These are phyloP conservation scores for Imbricaverruca yamaguchii DNA, from an alignment of 2,888 invertebrate species.

Conservation along the genomic window DNA sequence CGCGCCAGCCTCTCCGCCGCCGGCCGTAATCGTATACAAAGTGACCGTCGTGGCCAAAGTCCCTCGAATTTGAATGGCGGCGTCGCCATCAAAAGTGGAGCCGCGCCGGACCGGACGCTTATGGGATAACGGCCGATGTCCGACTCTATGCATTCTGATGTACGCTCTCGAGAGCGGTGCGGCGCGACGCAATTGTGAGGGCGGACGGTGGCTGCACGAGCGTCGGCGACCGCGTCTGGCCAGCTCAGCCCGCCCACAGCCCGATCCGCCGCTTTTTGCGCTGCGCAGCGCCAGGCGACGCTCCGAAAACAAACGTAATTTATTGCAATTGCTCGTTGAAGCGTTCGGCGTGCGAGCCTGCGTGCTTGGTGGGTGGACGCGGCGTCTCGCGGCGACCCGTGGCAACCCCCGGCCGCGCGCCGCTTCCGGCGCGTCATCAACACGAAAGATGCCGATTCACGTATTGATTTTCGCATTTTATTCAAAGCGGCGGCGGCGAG, in stretches of 20 bases:
- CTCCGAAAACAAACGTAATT: slow-evolving; percentile 18
- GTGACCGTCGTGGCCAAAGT: neutral
- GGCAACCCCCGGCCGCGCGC: too few species aligned
- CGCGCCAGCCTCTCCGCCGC: neutral
- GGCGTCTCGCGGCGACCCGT: too few species aligned
- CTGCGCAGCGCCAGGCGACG: neutral
- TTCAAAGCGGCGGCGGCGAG: neutral
- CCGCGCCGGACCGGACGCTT: neutral
- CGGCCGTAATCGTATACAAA: slow-evolving; percentile 1
- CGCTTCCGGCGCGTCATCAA: neutral
- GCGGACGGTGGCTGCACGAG: too few species aligned
- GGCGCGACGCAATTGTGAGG: too few species aligned
- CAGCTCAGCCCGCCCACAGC: neutral
- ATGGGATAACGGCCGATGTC: neutral
- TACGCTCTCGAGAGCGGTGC: too few species aligned
- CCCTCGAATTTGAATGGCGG: slow-evolving; percentile 3
- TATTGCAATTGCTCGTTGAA: slow-evolving; percentile 21
- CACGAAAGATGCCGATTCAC: slow-evolving; percentile 11
- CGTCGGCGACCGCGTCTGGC: too few species aligned
- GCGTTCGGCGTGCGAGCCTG: neutral
- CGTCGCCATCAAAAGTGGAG: neutral
- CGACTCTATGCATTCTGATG: slow-evolving; percentile 1
- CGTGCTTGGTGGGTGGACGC: neutral
- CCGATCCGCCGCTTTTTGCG: neutral
- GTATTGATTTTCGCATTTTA: slow-evolving; percentile 16